Conservation (phyloP, 2,888 invertebrate species). For the Megalurothrips usitatus region DNA sequence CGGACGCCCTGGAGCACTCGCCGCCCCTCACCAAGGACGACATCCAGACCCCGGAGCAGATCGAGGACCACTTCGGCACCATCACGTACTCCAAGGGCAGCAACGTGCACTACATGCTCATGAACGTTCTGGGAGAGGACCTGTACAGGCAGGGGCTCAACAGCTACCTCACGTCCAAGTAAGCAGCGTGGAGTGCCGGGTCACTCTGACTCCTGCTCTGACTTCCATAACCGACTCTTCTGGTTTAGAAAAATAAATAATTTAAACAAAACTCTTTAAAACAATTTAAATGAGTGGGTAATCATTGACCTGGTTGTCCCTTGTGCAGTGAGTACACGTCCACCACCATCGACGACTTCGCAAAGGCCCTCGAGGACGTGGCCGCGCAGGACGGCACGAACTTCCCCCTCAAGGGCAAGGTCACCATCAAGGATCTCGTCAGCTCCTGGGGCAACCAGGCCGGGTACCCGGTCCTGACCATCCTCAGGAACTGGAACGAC, state of each 20-base stretch:
- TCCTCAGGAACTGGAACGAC: background rate
- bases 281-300: too few relatives aligned
- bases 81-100: slow-evolving; percentile 13
- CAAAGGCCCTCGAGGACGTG: background rate
- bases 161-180: background rate
- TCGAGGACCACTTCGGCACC: background rate
- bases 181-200: background rate
- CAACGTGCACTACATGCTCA: slow-evolving; percentile 1
- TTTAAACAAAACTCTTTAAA: too few relatives aligned
- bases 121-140: background rate
- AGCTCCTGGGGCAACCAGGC: background rate
- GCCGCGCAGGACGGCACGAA: background rate
- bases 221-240: too few relatives aligned
- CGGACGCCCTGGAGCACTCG: background rate
- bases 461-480: background rate
- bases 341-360: background rate
- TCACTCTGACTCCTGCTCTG: too few relatives aligned
- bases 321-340: background rate
- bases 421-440: background rate
- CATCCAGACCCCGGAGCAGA: background rate
- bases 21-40: background rate
- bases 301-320: background rate
- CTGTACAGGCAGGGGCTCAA: background rate
- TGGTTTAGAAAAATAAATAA: too few relatives aligned
- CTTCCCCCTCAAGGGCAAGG: background rate